Evolutionary conservation across 2,797 vertebrate species (phyloP), one percentile per base, ranked within the genome.

Genomic region (Nothura maculosa): DNA sequence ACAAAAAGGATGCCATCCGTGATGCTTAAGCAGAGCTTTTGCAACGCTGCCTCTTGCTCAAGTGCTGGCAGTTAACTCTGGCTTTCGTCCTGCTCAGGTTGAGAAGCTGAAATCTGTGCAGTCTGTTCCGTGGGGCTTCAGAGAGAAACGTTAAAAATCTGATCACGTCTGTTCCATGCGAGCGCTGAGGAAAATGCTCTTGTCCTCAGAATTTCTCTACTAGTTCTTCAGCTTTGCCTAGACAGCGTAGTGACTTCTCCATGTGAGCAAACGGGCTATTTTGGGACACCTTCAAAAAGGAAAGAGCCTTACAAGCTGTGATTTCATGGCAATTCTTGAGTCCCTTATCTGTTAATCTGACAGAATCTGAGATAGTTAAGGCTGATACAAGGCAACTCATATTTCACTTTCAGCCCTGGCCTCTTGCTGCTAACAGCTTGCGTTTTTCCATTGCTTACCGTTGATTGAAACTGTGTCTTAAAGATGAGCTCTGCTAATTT

Each of bases 81-180:
- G 43, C 62, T 93, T 85, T 77, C 68, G 3, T 94, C 69, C 72
- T 61, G 57, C 34, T 38, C 43, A 61, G 77, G 45, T 6, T 87
- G 81, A 85, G 94, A 66, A 94, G 47, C 73, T 90, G 76, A 94
- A 95, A 85, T 94, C 80, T 8, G 5, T 78, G 73, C 76, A 57
- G 91, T 94, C 92, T 94, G 90, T 94, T 96, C 92, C 85, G 28
- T 75, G 81, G 55, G 52, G 50, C 64, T 47, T 94, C 82, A 43
- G 69, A 60, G 88, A 90, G 89, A 93, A 91, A 42, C 77, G 72
- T 72, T 75, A 85, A 94, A 74, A 76, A 79, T n/a, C 10, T 4
- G 58, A 19, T 81, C 86, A 55, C 30, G 91, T 94, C 72, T 93
- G 25, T 74, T 92, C 88, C 1, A 1, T 89, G 69, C 70, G 73